Conservation (phyloP, 2,797 vertebrate genomes). For the Myotis vivesi region DNA sequence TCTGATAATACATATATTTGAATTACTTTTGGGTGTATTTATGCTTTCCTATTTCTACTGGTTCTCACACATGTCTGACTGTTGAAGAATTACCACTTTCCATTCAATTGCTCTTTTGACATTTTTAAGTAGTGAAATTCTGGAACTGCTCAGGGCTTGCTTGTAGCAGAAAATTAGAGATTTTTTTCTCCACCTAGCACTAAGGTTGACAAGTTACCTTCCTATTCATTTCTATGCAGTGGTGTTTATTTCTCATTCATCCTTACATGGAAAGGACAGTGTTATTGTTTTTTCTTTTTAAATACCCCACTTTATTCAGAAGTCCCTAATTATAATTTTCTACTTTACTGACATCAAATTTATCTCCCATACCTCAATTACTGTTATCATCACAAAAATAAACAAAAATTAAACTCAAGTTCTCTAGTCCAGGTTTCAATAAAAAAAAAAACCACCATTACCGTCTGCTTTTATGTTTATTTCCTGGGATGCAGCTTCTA, state of each 20-base stretch:
- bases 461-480: background rate
- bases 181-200: background rate
- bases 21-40: background rate
- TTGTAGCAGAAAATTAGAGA: background rate
- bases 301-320: background rate
- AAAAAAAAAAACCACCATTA: background rate
- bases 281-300: background rate
- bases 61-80: background rate
- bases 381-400: background rate
- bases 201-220: background rate
- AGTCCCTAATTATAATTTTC: background rate
- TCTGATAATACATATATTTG: background rate
- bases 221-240: background rate
- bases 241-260: background rate
- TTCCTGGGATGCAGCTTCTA: background rate
- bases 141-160: background rate
- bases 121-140: background rate
- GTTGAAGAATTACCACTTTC: background rate
- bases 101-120: background rate
- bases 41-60: background rate
- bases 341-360: background rate
- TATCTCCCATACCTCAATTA: background rate
- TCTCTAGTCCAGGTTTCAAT: background rate
- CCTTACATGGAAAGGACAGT: background rate
- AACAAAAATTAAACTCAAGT: background rate